Evolutionary conservation across 2,113 vertebrate species (phyloP).

Genomic region (Speoplatyrhinus poulsoni): DNA sequence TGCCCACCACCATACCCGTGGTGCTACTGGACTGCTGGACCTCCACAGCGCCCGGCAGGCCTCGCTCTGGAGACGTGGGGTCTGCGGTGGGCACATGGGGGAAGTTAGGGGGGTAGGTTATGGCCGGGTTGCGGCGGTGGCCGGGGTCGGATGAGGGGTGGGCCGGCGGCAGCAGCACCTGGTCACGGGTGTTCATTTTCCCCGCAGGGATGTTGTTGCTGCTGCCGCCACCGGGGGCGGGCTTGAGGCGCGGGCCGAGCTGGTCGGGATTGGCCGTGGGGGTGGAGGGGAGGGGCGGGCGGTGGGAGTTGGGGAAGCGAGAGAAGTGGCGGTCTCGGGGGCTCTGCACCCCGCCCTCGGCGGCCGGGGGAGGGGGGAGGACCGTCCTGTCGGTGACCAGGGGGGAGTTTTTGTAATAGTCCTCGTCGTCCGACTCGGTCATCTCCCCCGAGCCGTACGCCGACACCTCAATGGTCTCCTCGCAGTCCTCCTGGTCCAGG

Average conservation of each 20-base stretch:
- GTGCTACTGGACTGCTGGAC: constrained; percentile 94
- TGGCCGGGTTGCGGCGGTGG: constrained; percentile 76
- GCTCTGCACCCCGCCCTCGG: constrained; percentile 68
- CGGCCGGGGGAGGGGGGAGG: constrained; percentile 77
- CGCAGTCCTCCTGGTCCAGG: constrained; percentile 89
- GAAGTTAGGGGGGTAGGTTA: constrained; percentile 86
- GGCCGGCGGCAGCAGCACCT: constrained; percentile 81
- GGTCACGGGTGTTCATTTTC: constrained; percentile 93
- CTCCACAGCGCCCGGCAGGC: constrained; percentile 87
- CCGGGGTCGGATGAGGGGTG: constrained; percentile 83
- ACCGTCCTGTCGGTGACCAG: constrained; percentile 89
- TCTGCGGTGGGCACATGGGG: constrained; percentile 89
- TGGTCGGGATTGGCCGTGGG: constrained; percentile 79
- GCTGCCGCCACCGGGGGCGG: constrained; percentile 50
- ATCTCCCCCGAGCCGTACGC: constrained; percentile 91
- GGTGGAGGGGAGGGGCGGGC: constrained; percentile 73
- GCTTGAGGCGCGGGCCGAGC: constrained; percentile 64
- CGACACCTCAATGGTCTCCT: constrained; percentile 87
- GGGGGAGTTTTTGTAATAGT: constrained; percentile 89
- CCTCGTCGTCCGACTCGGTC: constrained; percentile 91
- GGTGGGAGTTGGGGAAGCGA: constrained; percentile 69
- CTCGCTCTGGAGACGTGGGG: constrained; percentile 84
- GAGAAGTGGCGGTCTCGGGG: constrained; percentile 77
- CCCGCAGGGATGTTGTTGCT: constrained; percentile 80
- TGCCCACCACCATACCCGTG: constrained; percentile 95